These are phyloP conservation scores for Ciconia maguari DNA, from an alignment of 2,113 vertebrate species.

Conservation along the genomic window DNA sequence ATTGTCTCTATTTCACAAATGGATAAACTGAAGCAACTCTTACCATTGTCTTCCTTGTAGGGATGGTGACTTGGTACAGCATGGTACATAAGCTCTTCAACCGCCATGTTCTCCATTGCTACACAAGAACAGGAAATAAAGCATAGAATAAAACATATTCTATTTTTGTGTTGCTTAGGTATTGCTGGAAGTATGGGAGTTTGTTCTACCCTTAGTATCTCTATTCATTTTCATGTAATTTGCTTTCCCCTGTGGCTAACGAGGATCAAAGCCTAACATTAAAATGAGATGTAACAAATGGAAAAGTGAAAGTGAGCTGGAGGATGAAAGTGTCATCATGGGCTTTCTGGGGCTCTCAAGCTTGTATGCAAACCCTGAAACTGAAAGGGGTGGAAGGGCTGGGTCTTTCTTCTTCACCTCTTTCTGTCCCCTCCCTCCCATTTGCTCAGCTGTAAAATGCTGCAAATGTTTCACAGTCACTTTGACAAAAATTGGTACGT, in stretches of 20 bases:
- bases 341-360: not conserved
- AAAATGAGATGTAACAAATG: not conserved
- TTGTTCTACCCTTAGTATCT: not conserved
- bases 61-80: not conserved
- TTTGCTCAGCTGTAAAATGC: not conserved
- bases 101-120: fast-evolving
- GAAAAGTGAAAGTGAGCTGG: not conserved
- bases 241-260: not conserved
- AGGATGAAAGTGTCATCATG: not conserved
- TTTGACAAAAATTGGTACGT: not conserved
- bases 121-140: not conserved
- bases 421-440: not conserved
- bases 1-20: not conserved
- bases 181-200: not conserved
- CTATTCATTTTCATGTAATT: not conserved
- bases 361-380: not conserved
- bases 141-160: not conserved
- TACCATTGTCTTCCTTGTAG: not conserved
- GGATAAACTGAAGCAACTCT: not conserved
- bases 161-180: not conserved
- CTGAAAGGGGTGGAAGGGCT: not conserved
- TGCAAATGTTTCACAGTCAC: not conserved
- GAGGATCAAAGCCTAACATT: not conserved
- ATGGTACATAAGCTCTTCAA: not conserved
- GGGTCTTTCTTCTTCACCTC: not conserved